phyloP scores from a whole-genome alignment of 2,797 vertebrate species.

The Sebastes iracundus region DNA sequence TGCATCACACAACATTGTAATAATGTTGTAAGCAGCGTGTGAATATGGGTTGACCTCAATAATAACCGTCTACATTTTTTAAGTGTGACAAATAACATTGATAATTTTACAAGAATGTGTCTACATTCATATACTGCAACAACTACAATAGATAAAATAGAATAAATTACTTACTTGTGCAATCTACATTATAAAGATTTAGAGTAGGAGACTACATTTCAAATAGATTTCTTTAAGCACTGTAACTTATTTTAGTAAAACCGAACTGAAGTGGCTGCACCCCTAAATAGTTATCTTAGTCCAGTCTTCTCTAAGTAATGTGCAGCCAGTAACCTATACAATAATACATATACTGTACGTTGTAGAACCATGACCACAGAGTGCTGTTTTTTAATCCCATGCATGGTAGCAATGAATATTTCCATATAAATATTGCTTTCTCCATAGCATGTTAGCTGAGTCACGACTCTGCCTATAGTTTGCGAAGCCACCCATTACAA shows the following conservation, averaged over 20 bases:
- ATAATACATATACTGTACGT: not conserved
- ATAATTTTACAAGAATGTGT: not conserved
- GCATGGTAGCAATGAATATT: not conserved
- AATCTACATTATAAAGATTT: not conserved
- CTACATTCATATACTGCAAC: not conserved
- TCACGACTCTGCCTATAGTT: too few relatives aligned
- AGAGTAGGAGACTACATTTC: not conserved
- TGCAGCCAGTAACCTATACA: not conserved
- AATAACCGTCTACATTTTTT: not conserved
- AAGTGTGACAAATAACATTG: not conserved
- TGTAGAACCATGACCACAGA: not conserved
- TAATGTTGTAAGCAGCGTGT: not conserved
- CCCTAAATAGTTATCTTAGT: not conserved
- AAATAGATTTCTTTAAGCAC: not conserved
- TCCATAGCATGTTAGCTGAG: not conserved
- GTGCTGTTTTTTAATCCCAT: not conserved
- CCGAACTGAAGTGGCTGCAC: not conserved
- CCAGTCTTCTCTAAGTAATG: not conserved
- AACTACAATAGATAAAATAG: not conserved
- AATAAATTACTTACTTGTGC: not conserved
- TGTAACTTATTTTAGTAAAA: not conserved
- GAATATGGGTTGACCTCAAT: not conserved
- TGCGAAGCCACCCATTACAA: not conserved
- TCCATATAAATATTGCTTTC: not conserved
- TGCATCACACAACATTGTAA: not conserved